Conservation (phyloP, 2,888 invertebrate species). For the Anoncus sp. region DNA sequence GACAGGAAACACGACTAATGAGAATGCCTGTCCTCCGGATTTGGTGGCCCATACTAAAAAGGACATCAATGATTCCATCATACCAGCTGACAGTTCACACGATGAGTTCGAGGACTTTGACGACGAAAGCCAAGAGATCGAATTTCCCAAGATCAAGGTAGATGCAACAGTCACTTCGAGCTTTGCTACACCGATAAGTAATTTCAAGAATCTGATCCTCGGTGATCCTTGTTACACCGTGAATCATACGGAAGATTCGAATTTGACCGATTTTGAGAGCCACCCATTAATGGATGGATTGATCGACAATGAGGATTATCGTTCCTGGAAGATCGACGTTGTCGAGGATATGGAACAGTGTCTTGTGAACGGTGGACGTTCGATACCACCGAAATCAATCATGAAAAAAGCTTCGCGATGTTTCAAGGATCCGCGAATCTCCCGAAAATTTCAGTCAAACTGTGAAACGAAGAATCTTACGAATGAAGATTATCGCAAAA, state of each 20-base stretch:
- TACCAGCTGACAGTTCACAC: conserved; percentile 1
- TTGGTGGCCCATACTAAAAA: conserved; percentile 77
- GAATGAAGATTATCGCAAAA: conserved; percentile 34
- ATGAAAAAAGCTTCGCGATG: conserved; percentile 65
- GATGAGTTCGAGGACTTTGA: conserved; percentile 67
- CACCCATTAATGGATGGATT: conserved; percentile 31
- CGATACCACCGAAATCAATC: conserved; percentile 67
- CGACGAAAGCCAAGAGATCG: conserved; percentile 62
- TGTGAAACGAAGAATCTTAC: conserved; percentile 48
- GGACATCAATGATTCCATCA: conserved; percentile 37
- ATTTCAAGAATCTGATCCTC: conserved; percentile 71
- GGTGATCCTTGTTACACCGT: conserved; percentile 57
- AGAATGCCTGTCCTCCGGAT: conserved; percentile 74
- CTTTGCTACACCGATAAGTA: conserved; percentile 59
- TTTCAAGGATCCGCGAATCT: conserved; percentile 19
- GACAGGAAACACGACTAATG: conserved; percentile 41
- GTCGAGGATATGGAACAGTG: conserved; percentile 35
- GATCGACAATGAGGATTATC: conserved; percentile 37
- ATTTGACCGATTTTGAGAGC: conserved; percentile 25
- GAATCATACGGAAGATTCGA: conserved; percentile 34
- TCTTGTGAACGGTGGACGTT: conserved; percentile 23
- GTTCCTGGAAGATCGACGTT: conserved; percentile 30
- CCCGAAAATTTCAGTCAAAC: conserved; percentile 22
- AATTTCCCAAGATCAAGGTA: conserved; percentile 69
- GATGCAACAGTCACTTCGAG: conserved; percentile 3